Base-by-base conservation (phyloP, 2,888 invertebrate genomes). In the Euproctis similis region DNA sequence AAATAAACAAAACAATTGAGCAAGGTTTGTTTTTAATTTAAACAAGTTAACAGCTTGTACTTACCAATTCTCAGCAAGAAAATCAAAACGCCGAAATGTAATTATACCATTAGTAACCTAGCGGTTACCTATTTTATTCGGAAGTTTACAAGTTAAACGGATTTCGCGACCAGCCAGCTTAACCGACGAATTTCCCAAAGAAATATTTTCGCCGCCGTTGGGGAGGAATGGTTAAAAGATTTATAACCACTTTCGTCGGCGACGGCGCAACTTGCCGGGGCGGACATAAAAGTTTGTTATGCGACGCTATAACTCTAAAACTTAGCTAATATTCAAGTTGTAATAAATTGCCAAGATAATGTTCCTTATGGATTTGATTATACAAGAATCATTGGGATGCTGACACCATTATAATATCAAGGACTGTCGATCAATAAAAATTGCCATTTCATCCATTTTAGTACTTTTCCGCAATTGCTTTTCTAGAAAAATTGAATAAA, bases 271-370 rank as follows among this genome's bases (percentile, higher is more conserved):
- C 50, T 60, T 54, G 53, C 53, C 47, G 47, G 45, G 50, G 59
- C 53, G 63, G 57, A 52, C 49, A 56, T 51, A 55, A 57, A 61
- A 63, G 57, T 61, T 65, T 60, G 55, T 47, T 51, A 55, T 56
- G 46, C 58, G 49, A 46, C 47, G 51, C 57, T 59, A 59, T 61
- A 63, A 69, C 58, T 66, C 62, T 51, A 52, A 62, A 67, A 69
- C 55, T 69, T 61, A 57, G 59, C 65, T 66, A 63, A 68, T 67
- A 65, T 68, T 67, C 59, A 56, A 60, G 59, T 55, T 47, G 56
- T 60, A 54, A 68, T 68, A 70, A 68, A 68, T 68, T 66, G 52
- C 44, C 26, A 33, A 55, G 60, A 65, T 64, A 66, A 61, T 59
- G 57, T 54, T 53, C 53, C 54, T 59, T 55, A 45, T 46, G 55